Base-by-base conservation (phyloP, 2,113 vertebrate species). In the Osmerus mordax region DNA sequence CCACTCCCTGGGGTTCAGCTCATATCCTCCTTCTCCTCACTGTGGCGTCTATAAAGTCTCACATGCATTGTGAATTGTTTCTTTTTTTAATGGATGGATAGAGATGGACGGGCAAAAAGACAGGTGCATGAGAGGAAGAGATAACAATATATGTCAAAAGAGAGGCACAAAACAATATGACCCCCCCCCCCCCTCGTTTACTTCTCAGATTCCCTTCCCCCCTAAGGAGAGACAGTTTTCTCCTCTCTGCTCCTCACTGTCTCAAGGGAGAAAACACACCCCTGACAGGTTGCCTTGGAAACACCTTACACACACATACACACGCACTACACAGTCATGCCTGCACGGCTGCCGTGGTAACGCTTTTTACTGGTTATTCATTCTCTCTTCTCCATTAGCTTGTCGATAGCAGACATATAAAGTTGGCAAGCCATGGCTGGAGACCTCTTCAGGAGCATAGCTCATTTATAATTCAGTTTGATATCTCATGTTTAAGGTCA, bases 181-280 rank as follows among this genome's bases (percentile, higher is more conserved):
- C 12, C 76, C 76, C 61, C 12, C 76, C 76, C 54, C 72, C 61
- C 67, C 58, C 73, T 65, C 71, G 66, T 73, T 62, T 78, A 78
- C 62, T 82, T 79, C 83, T 83, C 79, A 75, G 70, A 65, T 72
- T 28, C 81, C 52, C 74, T 76, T 76, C 64, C 25, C 25, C 78
- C 78, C 79, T 86, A 86, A 85, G 73, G 71, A 88, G 86, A 72
- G 81, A 77, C 82, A 90, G 81, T 85, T 87, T 76, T 79, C 63
- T 68, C 71, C 67, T 61, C 75, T 80, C 66, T 53, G 28, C 60
- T 84, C 78, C 77, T 82, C 84, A 64, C 65, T 65, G 41, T 86
- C 87, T 85, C 87, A 29, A 3, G 86, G 83, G 89, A 90, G 83
- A 82, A 88, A 90, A 89, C 89, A 88, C 89, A 87, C 88, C 88